Base-by-base conservation (phyloP, 92 coral and sea anemone species). In the Montipora capitata region DNA sequence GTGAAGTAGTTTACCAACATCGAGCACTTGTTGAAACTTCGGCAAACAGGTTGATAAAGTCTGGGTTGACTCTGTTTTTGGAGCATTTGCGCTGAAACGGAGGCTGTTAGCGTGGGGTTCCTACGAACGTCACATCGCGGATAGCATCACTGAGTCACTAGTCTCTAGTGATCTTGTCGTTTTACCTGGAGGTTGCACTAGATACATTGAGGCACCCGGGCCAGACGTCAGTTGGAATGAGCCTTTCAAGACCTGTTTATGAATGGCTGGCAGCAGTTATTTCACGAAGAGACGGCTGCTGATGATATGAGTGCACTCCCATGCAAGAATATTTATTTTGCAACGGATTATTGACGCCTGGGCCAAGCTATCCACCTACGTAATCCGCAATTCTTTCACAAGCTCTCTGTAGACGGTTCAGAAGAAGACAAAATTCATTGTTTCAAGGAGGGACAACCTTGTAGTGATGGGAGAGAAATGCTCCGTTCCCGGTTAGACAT, bases 391-490 rank as follows among this genome's bases (percentile, higher is more conserved):
- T 41, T 88, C 93, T 39, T 93, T 89, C 77, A 74, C 85, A 67
- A 72, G 76, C 27, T 92, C 78, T 86, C 83, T 7, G 81, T 92
- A 20, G 27, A 20, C 27, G 27, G 27, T 20, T 83, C 95, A 4
- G 66, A 84, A 61, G 95, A 92, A 39, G 90, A 92, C 73, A 40
- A 54, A 5, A 90, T 93, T 83, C 96, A 93, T 82, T 93, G 92
- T 82, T 81, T 93, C 40, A 93, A 93, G 78, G 94, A 93, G 59
- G 90, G 92, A 86, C 94, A 86, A 73, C 94, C 93, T 4, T 93
- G 96, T 52, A 89, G 96, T 93, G 40, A 63, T 44, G 90, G 96
- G 86, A 56, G 56, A 79, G 72, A 18, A 86, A 85, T 93, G 88
- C 78, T 93, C 70, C 61, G 69, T 39, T 76, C 94, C 18, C 96